Base-by-base conservation (phyloP, 1,140 invertebrate genomes). In the Camponotus pennsylvanicus region DNA sequence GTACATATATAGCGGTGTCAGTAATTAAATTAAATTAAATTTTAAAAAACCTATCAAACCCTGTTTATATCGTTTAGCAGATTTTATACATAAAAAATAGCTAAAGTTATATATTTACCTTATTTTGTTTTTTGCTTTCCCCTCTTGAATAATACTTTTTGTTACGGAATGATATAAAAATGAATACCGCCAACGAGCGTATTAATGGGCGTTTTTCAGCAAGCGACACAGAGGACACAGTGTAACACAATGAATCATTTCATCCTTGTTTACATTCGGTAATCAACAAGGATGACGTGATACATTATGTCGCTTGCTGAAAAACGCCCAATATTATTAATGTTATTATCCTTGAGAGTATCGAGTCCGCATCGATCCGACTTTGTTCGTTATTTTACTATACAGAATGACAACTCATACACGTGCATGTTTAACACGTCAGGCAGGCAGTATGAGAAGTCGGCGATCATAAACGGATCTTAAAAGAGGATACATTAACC, bases 401-500 rank as follows among this genome's bases (percentile, higher is more conserved):
- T 61, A 73, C 63, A 80, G 13, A 27, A 13, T 57, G 55, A 71
- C 37, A 27, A 40, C 79, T 73, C 52, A 37, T 61, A 73, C 37
- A 21, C n/a, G 37, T 13, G 15, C 49, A 52, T 4, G 15, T 37
- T 59, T 69, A 27, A 42, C 18, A 11, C 1, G 21, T 37, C 45
- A 18, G 11, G 13, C 21, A 18, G 27, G 13, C 9, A 15, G 11
- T 73, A 45, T 73, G 40, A 73, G 67, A 82, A 73, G 55, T 82
- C 79, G 18, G 21, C 27, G 67, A 82, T 82, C 40, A 55, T 82
- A 82, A 82, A 82, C 52, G 52, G 67, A 82, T 73, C 67, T 82
- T 82, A 73, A 73, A 55, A 27, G 79, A 73, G 79, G 79, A 82
- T 82, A 70, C 79, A 82, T 82, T 82, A 82, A 82, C 79, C 79